phyloP scores from a whole-genome alignment of 2,113 vertebrate species.

The Leptobrachium ailaonicum region DNA sequence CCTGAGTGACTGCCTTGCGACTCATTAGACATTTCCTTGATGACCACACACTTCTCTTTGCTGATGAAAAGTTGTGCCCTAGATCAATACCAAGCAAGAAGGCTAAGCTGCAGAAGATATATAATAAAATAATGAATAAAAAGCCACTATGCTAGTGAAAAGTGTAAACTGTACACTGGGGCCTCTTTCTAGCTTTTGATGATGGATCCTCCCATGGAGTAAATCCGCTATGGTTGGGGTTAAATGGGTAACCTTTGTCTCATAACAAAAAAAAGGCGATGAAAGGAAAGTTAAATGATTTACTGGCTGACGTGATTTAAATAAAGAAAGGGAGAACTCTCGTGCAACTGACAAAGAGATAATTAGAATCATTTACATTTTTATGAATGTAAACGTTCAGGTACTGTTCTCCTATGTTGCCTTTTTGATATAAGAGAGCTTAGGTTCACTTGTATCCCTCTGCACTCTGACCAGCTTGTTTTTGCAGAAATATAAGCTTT shows the following conservation, averaged over 20 bases:
- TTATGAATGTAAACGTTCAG: slow-evolving; percentile 31
- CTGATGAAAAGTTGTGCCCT: slow-evolving; percentile 60
- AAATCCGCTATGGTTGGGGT: slow-evolving; percentile 66
- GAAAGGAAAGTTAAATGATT: slow-evolving; percentile 65
- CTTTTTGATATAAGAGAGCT: too few relatives aligned
- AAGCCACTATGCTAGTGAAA: slow-evolving; percentile 34
- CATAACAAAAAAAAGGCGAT: slow-evolving; percentile 60
- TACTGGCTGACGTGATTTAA: slow-evolving; percentile 65
- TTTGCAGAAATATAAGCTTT: too few relatives aligned
- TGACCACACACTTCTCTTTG: slow-evolving; percentile 33
- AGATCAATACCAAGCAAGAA: slow-evolving; percentile 46
- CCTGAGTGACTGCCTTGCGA: too few relatives aligned
- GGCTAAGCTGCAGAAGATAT: slow-evolving; percentile 3
- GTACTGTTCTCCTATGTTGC: too few relatives aligned
- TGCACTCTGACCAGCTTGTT: too few relatives aligned
- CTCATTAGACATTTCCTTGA: too few relatives aligned
- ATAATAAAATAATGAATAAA: slow-evolving; percentile 19
- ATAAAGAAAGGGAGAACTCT: slow-evolving; percentile 60
- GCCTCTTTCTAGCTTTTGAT: slow-evolving; percentile 58
- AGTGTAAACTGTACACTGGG: slow-evolving; percentile 58
- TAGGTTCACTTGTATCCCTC: too few relatives aligned
- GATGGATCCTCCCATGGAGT: slow-evolving; percentile 55
- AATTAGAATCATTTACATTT: slow-evolving; percentile 54
- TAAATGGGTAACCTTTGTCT: slow-evolving; percentile 68
- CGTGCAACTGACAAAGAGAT: slow-evolving; percentile 55